These are phyloP conservation scores for Bombus balteatus DNA, from an alignment of 1,140 invertebrate species.

Conservation along the genomic window DNA sequence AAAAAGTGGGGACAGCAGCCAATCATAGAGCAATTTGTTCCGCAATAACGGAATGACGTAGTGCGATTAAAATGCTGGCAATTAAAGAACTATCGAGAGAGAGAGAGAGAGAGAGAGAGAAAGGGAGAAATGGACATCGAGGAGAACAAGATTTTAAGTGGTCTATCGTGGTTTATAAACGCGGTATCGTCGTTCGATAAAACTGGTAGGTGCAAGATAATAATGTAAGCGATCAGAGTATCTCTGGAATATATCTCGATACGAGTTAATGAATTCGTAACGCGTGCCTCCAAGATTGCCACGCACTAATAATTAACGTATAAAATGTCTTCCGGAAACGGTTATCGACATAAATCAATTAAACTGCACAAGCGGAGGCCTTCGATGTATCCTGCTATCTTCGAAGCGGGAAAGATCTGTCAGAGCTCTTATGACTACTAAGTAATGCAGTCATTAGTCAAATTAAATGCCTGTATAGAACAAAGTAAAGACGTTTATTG, in stretches of 20 bases:
- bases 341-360: slow-evolving; percentile 44
- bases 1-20: not conserved
- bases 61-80: slow-evolving; percentile 39
- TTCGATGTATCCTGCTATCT: not conserved
- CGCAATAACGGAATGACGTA: slow-evolving; percentile 48
- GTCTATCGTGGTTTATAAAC: slow-evolving; percentile 16
- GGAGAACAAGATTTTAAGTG: slow-evolving; percentile 26
- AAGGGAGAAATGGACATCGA: slow-evolving; percentile 5
- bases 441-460: slow-evolving; percentile 1
- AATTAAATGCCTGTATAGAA: not conserved
- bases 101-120: too few relatives aligned
- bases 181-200: slow-evolving; percentile 33
- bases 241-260: slow-evolving; percentile 8
- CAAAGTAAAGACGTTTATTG: not conserved
- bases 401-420: not conserved
- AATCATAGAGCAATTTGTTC: slow-evolving; percentile 42
- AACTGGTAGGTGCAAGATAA: slow-evolving; percentile 34
- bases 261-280: slow-evolving; percentile 48
- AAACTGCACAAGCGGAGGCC: not conserved
- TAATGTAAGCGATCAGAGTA: not conserved
- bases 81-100: slow-evolving; percentile 22
- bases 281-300: slow-evolving; percentile 37
- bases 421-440: not conserved
- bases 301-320: slow-evolving; percentile 21
- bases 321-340: slow-evolving; percentile 29